phyloP scores from a whole-genome alignment of 92 coral and sea anemone species.

The Porites rus region DNA sequence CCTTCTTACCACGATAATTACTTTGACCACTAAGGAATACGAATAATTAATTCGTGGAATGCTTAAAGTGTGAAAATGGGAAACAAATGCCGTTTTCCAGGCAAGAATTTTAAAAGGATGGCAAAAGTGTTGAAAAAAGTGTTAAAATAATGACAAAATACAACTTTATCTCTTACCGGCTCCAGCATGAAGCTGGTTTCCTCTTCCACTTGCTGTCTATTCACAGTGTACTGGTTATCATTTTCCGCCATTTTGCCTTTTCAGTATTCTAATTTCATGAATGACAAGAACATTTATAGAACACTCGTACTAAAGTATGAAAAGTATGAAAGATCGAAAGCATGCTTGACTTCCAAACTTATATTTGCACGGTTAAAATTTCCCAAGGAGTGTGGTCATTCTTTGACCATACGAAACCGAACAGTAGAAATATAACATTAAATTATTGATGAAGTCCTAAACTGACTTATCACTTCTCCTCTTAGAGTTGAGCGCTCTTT shows the following conservation, averaged over 20 bases:
- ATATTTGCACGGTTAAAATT: not conserved
- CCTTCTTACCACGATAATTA: not conserved
- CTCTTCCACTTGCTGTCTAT: not conserved
- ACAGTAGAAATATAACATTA: not conserved
- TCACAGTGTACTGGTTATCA: not conserved
- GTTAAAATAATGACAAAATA: not conserved
- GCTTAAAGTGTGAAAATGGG: too few species aligned
- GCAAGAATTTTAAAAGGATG: constrained; percentile 1
- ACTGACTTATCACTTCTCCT: too few species aligned
- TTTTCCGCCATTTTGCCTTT: not conserved
- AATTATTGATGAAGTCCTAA: too few species aligned
- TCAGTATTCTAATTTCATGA: not conserved
- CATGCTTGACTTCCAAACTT: not conserved
- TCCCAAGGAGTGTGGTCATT: too few species aligned
- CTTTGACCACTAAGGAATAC: too few species aligned
- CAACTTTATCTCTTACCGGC: constrained; percentile 8
- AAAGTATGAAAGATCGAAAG: not conserved
- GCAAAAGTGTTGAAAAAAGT: not conserved
- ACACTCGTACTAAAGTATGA: not conserved
- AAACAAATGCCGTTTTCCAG: not conserved
- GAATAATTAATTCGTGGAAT: too few species aligned
- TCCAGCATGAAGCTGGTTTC: constrained; percentile 2
- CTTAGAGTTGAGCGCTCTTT: too few species aligned
- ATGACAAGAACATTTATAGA: not conserved
- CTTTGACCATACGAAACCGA: not conserved